These are phyloP conservation scores for Actinia tenebrosa DNA, from an alignment of 64 coral and sea anemone genomes.

Conservation along the genomic window DNA sequence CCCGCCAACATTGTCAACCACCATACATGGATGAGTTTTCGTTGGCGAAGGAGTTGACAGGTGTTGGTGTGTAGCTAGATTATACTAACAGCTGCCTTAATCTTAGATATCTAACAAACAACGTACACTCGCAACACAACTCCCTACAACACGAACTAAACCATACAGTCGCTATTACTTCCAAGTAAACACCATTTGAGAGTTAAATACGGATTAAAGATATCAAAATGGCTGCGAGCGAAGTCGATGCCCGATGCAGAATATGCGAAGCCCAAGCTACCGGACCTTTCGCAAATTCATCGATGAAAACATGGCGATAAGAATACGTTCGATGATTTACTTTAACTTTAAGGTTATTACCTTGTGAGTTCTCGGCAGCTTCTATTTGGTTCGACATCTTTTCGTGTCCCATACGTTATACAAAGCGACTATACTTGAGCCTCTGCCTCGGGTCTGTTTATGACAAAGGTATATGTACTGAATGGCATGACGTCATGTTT, in stretches of 20 bases:
- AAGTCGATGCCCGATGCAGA: not conserved
- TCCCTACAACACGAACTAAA: not conserved
- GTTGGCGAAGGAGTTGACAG: not conserved
- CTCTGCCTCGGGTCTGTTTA: too few species aligned
- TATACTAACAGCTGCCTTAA: not conserved
- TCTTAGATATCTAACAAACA: not conserved
- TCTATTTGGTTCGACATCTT: not conserved
- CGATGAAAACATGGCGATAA: not conserved
- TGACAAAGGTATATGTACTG: not conserved
- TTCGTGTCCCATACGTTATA: not conserved
- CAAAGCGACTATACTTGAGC: too few species aligned
- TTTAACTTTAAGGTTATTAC: not conserved
- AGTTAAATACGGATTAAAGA: not conserved
- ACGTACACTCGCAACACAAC: not conserved
- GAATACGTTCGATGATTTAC: not conserved
- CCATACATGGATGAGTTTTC: not conserved
- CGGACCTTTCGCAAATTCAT: not conserved
- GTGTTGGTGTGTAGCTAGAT: not conserved
- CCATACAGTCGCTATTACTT: not conserved
- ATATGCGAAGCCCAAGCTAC: not conserved
- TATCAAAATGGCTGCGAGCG: not conserved
- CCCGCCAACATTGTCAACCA: not conserved
- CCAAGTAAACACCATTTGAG: not conserved
- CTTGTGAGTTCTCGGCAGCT: not conserved
- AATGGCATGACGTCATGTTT: not conserved